Evolutionary conservation across 2,888 invertebrate species (phyloP).

Genomic region (Ctenicera cuprea): DNA sequence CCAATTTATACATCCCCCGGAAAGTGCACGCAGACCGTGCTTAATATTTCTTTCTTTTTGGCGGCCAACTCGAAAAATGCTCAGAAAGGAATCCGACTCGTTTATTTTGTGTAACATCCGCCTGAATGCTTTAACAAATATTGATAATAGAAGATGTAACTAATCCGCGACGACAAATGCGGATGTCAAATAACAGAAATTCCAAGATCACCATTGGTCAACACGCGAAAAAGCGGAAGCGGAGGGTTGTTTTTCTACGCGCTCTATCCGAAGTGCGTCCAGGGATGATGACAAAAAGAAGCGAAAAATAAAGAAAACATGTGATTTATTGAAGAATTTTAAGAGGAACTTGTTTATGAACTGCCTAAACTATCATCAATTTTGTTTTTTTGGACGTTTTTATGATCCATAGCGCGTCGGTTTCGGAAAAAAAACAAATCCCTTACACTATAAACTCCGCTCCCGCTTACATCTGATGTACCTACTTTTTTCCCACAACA

Average conservation of each 20-base stretch:
- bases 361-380: constrained; percentile 53
- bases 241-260: constrained; percentile 47
- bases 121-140: constrained; percentile 43
- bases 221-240: constrained; percentile 42
- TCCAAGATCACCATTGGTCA: constrained; percentile 42
- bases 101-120: constrained; percentile 26
- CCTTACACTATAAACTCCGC: constrained; percentile 43
- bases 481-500: constrained; percentile 40
- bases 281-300: constrained; percentile 48
- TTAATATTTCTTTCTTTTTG: constrained; percentile 3
- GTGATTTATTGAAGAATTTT: constrained; percentile 54
- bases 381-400: constrained; percentile 52
- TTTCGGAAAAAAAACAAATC: constrained; percentile 43
- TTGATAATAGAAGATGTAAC: constrained; percentile 42
- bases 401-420: constrained; percentile 47
- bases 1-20: constrained; percentile 28
- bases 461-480: constrained; percentile 45
- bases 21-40: constrained; percentile 17
- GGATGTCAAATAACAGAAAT: constrained; percentile 40
- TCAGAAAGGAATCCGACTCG: background rate
- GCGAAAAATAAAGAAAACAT: constrained; percentile 51
- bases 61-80: background rate
- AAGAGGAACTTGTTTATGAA: constrained; percentile 54
- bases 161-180: constrained; percentile 44
- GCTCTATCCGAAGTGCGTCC: constrained; percentile 42